A percentile compares a stretch with the other conserved stretches of the same genome.
phyloP scores from a whole-genome alignment of 1,140 invertebrate genomes.

The Drosophila lacertosa region DNA sequence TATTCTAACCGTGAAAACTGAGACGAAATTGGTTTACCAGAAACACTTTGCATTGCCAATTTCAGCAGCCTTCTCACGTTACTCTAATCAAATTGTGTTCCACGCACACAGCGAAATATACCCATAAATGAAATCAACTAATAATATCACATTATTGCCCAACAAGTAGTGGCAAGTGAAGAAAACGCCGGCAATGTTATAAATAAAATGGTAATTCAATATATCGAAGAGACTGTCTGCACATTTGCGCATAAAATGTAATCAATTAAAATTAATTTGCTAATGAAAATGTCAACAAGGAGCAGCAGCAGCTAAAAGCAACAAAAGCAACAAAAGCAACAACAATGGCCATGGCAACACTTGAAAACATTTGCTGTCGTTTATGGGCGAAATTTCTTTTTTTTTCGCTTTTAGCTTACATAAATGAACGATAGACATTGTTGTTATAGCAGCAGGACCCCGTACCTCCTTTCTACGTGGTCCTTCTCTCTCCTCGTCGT shows the following conservation, averaged over 20 bases:
- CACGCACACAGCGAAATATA: too few species aligned
- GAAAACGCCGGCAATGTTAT: conserved; percentile 34
- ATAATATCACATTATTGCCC: conserved; percentile 51
- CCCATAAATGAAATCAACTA: conserved; percentile 42
- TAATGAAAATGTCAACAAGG: conserved; percentile 74
- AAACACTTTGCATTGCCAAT: conserved; percentile 20
- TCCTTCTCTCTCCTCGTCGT: conserved; percentile 33
- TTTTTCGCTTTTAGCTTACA: conserved; percentile 49
- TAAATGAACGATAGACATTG: conserved; percentile 66
- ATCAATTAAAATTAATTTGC: conserved; percentile 77
- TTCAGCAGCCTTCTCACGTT: conserved; percentile 34
- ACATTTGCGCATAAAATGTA: conserved; percentile 71
- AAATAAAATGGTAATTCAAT: conserved; percentile 73
- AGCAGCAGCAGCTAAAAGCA: too few species aligned
- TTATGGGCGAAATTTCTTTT: conserved; percentile 59
- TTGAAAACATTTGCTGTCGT: conserved; percentile 35
- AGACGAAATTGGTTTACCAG: conserved; percentile 30
- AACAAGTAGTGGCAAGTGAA: conserved; percentile 10
- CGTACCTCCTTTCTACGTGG: not conserved
- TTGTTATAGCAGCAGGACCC: conserved; percentile 60
- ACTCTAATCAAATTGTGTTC: conserved; percentile 49
- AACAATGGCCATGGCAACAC: conserved; percentile 54
- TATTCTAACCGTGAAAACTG: not conserved
- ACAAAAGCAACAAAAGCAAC: conserved; percentile 27
- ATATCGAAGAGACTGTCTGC: conserved; percentile 54